Base-by-base conservation (phyloP, 1,140 invertebrate genomes). In the Stegodyphus dumicola region DNA sequence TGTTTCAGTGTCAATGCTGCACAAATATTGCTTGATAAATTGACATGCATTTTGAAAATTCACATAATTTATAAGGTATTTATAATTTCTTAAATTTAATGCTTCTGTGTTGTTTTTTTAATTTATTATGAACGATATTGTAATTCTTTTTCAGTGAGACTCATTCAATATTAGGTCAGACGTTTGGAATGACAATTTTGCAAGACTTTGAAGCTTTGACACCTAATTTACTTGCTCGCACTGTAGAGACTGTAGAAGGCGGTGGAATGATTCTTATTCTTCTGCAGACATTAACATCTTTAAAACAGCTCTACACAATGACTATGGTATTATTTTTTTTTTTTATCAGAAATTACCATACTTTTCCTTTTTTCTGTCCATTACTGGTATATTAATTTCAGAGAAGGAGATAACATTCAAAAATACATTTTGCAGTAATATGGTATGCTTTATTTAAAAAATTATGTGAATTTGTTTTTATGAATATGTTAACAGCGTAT, bases 171-270 rank as follows among this genome's bases (percentile, higher is more conserved):
- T 92, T 99, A 2, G 99, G 99, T 77, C 97, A 98, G 87, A 99
- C 98, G 1, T 99, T 95, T 92, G 88, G 88, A 18, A 89, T 89
- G 89, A 78, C 88, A 65, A 86, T 90, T 84, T 91, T 92, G 13
- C 90, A 97, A 94, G 98, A 99, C 92, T 99, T 99, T 93, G 98
- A 99, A 93, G 98, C 98, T 5, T 89, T 99, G 0, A 99, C 98
- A n/a, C 99, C 99, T 7, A 99, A 99, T 91, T 92, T 99, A 67
- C 92, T 99, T 89, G 99, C 99, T 0, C 92, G 98, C 87, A 99
- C 98, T 7, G 94, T 99, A 88, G 99, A 99, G 93, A 99, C 99
- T 0, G 96, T 99, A 1, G 97, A 99, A 93, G 98, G 99, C 78
- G 98, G 99, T 85, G 99, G 99, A 33, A 88, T 99, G 0, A 94